Conservation (phyloP, 2,113 vertebrate species). For the Progne subis region DNA sequence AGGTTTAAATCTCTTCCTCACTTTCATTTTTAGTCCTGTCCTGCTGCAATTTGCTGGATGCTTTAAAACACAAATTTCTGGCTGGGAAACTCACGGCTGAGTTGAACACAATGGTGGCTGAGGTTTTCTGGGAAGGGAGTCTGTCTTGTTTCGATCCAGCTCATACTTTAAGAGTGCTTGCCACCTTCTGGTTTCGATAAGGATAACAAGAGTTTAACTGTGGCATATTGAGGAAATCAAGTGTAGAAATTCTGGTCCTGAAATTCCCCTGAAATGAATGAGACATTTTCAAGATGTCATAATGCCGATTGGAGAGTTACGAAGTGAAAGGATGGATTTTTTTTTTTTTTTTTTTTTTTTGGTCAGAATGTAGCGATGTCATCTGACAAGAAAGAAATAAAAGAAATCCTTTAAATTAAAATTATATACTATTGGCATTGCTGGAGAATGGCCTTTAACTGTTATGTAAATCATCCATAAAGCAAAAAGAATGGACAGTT, state of each 20-base stretch:
- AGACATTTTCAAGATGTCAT: not conserved
- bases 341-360: not conserved
- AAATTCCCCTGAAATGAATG: not conserved
- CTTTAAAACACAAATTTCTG: not conserved
- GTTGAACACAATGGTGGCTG: not conserved
- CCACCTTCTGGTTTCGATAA: constrained; percentile 57
- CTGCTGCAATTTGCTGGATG: not conserved
- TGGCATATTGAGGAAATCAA: not conserved
- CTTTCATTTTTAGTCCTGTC: not conserved
- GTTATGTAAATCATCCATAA: not conserved
- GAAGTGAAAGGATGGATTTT: not conserved
- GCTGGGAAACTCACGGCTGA: not conserved
- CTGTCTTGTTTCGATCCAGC: not conserved
- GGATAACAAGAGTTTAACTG: constrained; percentile 13
- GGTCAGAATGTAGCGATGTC: not conserved
- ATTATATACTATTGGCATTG: not conserved
- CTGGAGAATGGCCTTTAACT: not conserved
- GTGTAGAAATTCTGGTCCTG: not conserved
- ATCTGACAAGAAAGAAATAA: not conserved
- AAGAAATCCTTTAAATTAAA: not conserved
- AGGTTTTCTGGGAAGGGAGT: not conserved
- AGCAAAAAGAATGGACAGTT: not conserved
- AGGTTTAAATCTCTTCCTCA: not conserved
- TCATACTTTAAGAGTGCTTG: constrained; percentile 65
- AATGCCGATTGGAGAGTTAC: not conserved